Base-by-base conservation (phyloP, 2,797 vertebrate species). In the Cynodonichthys magdalenae region DNA sequence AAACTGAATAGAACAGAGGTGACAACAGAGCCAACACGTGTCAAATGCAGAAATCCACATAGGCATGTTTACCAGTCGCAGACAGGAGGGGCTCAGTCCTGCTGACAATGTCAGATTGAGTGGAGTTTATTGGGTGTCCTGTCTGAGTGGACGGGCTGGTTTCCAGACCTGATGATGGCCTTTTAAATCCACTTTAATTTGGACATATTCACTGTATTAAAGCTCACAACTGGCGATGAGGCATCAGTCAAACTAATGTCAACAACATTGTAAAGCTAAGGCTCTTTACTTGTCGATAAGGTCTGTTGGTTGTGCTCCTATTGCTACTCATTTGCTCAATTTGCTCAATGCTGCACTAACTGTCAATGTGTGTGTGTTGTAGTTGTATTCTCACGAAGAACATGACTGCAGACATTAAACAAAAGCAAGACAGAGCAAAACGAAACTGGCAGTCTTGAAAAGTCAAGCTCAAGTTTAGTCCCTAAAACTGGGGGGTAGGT, bases 61-160 rank as follows among this genome's bases (percentile, higher is more conserved):
- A 82, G 61, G 53, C 34, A 45, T 1, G 49, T 65, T 81, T 85
- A 89, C 91, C 82, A 77, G 81, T 92, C 88, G 90, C 58, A 19
- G 34, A 39, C 63, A 41, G 66, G 50, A 76, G 66, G 49, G 71
- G 55, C 66, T 86, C 81, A 44, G 75, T 79, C 79, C 53, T 11
- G 36, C 11, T 14, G 36, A 39, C 4, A 11, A 11, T 12, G 11
- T 39, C 36, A 12, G 36, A 39, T 11, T 39, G 59, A 19, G 55
- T 65, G 56, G 70, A 19, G 4, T 39, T 39, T 46, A 56, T 67
- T 69, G 61, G 62, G 12, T 39, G 59, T 3, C 17, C 54, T 57
- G 4, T 74, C 17, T 45, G 66, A 44, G 69, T 44, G 70, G 75
- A 84, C 15, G 34, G 41, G 48, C 65, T 44, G 58, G 79, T 77